Conservation (phyloP, 2,888 invertebrate genomes). For the Crocallis elinguaria region DNA sequence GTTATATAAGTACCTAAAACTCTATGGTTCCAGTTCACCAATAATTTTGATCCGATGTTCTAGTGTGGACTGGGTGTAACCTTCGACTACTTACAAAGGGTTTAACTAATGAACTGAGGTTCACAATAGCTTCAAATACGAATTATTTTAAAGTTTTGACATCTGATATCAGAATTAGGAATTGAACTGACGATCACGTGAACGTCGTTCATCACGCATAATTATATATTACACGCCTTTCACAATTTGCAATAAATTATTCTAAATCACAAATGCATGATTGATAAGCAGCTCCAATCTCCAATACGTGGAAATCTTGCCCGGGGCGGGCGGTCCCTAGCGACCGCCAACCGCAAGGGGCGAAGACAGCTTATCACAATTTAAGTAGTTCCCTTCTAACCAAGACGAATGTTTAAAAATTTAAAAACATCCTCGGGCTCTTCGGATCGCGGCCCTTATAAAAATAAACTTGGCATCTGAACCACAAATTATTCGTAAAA, state of each 20-base stretch:
- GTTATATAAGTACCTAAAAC: no score
- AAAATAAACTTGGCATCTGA: constrained; percentile 40
- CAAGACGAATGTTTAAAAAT: constrained; percentile 57
- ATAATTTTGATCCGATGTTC: no score
- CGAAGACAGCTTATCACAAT: constrained; percentile 69
- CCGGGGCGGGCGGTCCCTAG: constrained; percentile 29
- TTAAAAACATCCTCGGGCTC: constrained; percentile 65
- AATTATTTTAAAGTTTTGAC: no score
- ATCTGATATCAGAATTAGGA: no score
- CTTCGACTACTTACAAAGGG: no score
- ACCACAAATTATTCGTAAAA: constrained; percentile 21
- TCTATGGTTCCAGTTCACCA: no score
- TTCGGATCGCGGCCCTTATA: constrained; percentile 48
- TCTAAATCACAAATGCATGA: constrained; percentile 21
- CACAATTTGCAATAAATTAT: constrained; percentile 7
- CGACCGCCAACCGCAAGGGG: constrained; percentile 41
- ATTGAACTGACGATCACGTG: no score
- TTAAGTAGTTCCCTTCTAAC: constrained; percentile 62
- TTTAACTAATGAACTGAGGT: no score
- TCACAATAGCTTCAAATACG: no score
- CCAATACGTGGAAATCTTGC: constrained; percentile 43
- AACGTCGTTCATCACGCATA: no score
- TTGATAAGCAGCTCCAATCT: constrained; percentile 29
- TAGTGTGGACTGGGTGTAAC: no score
- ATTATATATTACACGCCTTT: not conserved